Base-by-base conservation (phyloP, 2,888 invertebrate genomes). In the Philonicus albiceps region DNA sequence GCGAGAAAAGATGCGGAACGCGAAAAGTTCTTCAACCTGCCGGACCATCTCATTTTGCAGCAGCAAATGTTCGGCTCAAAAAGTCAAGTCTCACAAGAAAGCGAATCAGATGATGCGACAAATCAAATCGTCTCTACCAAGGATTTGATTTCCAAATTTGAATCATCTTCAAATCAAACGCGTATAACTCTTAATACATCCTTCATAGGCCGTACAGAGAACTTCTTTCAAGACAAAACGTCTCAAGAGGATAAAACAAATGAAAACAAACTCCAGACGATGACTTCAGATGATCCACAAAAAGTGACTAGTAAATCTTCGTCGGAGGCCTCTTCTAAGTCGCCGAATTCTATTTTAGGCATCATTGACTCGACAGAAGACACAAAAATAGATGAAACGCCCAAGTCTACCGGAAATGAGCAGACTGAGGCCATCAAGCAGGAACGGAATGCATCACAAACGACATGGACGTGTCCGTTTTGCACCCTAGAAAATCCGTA, bases 81-180 rank as follows among this genome's bases (percentile, higher is more conserved):
- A 53, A 78, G 31, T 5, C 81, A 83, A 40, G 55, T 80, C 37
- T n/a, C 3, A 11, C 19, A 64, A 13, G 22, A 34, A 64, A 4
- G n/a, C n/a, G 78, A 72, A 5, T 11, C 43, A 13, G 64, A 72
- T 0, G n/a, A 31, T 8, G 75, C 89, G 88, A 16, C 16, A 16
- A 88, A 89, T 87, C 83, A 90, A 1, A 88, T 91, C 81, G 90
- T 90, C 87, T 92, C 93, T 0, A 92, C 94, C 0, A 91, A 93
- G 87, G 94, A 94, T 86, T 90, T 95, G 30, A 94, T 95, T 78
- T 94, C 94, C 0, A 94, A 94, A 91, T 95, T 95, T 90, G 95
- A 95, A 89, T 85, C 87, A 6, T 81, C 75, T 8, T 78, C 87
- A 13, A 86, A 87, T 74, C 55, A 37, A 30, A 76, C 87, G 4